Base-by-base conservation (phyloP, 2,113 vertebrate genomes). In the Lycaon pictus region DNA sequence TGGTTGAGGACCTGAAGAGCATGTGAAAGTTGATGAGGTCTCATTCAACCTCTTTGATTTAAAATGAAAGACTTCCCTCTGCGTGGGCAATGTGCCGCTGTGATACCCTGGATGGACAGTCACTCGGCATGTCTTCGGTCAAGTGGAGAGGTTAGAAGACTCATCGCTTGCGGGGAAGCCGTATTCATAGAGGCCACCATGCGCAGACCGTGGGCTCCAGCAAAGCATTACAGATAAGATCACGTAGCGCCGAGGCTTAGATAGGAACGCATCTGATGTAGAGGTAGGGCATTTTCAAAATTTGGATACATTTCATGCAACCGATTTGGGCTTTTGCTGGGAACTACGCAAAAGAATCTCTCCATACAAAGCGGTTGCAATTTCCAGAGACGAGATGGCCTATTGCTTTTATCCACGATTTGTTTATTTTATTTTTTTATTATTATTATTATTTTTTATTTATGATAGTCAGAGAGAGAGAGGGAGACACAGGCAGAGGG, bases 111-210 rank as follows among this genome's bases (percentile, higher is more conserved):
- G 7, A 62, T 35, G 58, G 29, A 13, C 0, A 13, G 11, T 29
- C 11, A 9, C 15, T 58, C 27, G 7, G 11, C 1, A 11, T 29
- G 16, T 55, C 12, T 67, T 77, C 22, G 4, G 15, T 60, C 56
- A 63, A 6, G 11, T 0, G 9, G 12, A 37, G 63, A 67, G 11
- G 35, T 23, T 51, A 4, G 43, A 60, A 43, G 17, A 13, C 48
- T 4, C 27, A 12, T 8, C 3, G 2, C 12, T 15, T 19, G 4
- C 11, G 7, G 15, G 35, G 10, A 10, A 13, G 53, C 7, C 20
- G 2, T 22, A n/a, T 5, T 2, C 2, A 1, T 12, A 20, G 32
- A n/a, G 16, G n/a, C 55, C 2, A 22, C 5, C 11, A 4, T 5
- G 17, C 22, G 27, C 17, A 2, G 2, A 37, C 0, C 11, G 17